Evolutionary conservation across 2,113 vertebrate genomes (phyloP), one percentile per base, ranked within the genome.

Genomic region (Oceanites oceanicus): DNA sequence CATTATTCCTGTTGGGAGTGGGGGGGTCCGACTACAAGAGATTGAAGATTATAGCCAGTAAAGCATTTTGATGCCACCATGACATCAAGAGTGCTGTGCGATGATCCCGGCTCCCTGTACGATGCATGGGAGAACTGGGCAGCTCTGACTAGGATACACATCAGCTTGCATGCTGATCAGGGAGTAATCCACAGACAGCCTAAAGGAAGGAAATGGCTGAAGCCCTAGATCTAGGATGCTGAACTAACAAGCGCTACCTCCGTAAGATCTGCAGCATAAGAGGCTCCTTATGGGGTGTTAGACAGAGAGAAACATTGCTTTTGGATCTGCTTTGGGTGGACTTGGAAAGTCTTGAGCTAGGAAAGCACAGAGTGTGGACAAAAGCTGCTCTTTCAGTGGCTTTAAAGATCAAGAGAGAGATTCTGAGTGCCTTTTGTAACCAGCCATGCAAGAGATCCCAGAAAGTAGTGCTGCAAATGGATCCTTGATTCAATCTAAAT

Each of bases 111-210:
- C 7, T 81, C 19, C 8, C n/a, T 34, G 10, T 20, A 47, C 53
- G 76, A 40, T 22, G 3, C 2, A 0, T 8, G 3, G 16, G 20
- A 45, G 23, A 55, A 6, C 13, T 27, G 14, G 4, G 32, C 20
- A 67, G n/a, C 44, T 47, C 59, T 55, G 70, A 8, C 47, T 38
- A 23, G 7, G 23, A 11, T 19, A 5, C 7, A 22, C 10, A 29
- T 23, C 13, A 50, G 11, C 13, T 63, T 68, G 15, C 1, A 0
- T n/a, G 15, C 16, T 38, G 15, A 72, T 34, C 25, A 32, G 23
- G 30, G 36, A 67, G 26, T 15, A 20, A 63, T 7, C 16, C 47
- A 32, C 59, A 45, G 10, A 11, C 17, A 68, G 13, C 16, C 3
- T 9, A 26, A n/a, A 68, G 34, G 30, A 67, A 53, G 36, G 4